Percentiles rank a stretch among this genome's conserved stretches.
Conservation (phyloP, 2,113 vertebrate genomes). For the Stegastes partitus region DNA sequence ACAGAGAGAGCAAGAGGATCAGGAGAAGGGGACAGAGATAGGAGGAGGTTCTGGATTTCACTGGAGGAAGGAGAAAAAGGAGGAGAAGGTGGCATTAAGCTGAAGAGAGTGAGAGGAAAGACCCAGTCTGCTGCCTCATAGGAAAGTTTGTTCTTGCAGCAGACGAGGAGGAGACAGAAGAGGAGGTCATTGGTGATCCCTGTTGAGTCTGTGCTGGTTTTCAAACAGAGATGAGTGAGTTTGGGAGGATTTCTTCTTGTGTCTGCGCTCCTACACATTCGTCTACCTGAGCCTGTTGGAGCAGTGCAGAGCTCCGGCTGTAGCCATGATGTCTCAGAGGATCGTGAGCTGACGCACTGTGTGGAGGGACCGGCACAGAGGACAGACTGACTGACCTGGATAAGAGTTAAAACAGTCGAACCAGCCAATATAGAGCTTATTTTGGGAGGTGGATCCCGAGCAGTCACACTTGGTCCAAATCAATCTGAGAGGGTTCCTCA, state of each 20-base stretch:
- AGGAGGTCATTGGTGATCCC: constrained; percentile 31
- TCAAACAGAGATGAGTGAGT: constrained; percentile 37
- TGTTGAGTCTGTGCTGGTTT: constrained; percentile 15
- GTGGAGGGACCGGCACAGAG: constrained; percentile 58
- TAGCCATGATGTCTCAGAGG: constrained; percentile 63
- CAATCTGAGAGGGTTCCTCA: constrained; percentile 24
- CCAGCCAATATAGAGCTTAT: constrained; percentile 50
- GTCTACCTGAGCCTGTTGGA: constrained; percentile 58
- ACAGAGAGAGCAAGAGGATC: constrained; percentile 48
- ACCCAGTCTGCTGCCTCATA: constrained; percentile 1
- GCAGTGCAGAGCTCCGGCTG: constrained; percentile 42
- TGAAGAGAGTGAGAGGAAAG: constrained; percentile 18
- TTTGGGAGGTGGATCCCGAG: constrained; percentile 49
- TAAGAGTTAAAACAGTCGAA: constrained; percentile 57
- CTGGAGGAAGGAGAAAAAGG: constrained; percentile 23
- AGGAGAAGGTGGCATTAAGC: constrained; percentile 37
- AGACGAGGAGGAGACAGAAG: constrained; percentile 32
- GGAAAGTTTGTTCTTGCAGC: constrained; percentile 68
- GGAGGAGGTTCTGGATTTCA: constrained; percentile 45
- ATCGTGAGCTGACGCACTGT: constrained; percentile 63
- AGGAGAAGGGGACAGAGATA: constrained; percentile 46
- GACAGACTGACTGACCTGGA: constrained; percentile 79
- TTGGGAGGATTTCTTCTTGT: constrained; percentile 39
- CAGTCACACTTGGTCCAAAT: constrained; percentile 23
- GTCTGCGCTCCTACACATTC: constrained; percentile 24